These are phyloP conservation scores for Athalia circularis DNA, from an alignment of 2,888 invertebrate species.

Conservation along the genomic window DNA sequence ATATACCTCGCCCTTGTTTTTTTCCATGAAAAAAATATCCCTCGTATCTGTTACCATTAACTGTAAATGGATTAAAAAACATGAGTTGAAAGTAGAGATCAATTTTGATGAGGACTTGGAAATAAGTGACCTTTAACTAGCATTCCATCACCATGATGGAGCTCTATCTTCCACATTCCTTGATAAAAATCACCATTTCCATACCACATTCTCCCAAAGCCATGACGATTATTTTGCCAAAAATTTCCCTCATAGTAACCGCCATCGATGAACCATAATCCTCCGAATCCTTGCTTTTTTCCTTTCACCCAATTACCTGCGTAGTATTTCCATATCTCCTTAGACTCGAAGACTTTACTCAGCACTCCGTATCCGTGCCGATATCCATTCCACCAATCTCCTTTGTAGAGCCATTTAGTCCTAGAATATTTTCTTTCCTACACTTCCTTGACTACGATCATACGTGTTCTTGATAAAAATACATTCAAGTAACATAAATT, in stretches of 20 bases:
- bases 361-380: conserved; percentile 79
- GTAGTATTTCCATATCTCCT: conserved; percentile 68
- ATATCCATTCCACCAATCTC: conserved; percentile 77
- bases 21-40: conserved; percentile 78
- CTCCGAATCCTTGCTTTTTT: conserved; percentile 78
- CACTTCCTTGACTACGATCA: background rate
- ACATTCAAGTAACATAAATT: background rate
- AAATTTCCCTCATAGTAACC: conserved; percentile 79
- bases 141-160: conserved; percentile 77
- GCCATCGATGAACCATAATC: conserved; percentile 77
- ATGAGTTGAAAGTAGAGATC: background rate
- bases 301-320: conserved; percentile 79
- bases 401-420: conserved; percentile 77
- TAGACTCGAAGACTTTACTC: conserved; percentile 53
- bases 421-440: conserved; percentile 42
- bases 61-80: conserved; percentile 60
- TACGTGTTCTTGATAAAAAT: background rate
- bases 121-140: conserved; percentile 75
- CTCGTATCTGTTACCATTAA: conserved; percentile 80
- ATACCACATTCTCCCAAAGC: conserved; percentile 81
- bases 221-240: conserved; percentile 75
- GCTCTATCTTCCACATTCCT: conserved; percentile 78
- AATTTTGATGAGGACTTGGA: background rate
- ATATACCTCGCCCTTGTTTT: conserved; percentile 80
- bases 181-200: conserved; percentile 78